phyloP scores from a whole-genome alignment of 1,140 invertebrate species.

The Hyposmocoma kahamanoa region DNA sequence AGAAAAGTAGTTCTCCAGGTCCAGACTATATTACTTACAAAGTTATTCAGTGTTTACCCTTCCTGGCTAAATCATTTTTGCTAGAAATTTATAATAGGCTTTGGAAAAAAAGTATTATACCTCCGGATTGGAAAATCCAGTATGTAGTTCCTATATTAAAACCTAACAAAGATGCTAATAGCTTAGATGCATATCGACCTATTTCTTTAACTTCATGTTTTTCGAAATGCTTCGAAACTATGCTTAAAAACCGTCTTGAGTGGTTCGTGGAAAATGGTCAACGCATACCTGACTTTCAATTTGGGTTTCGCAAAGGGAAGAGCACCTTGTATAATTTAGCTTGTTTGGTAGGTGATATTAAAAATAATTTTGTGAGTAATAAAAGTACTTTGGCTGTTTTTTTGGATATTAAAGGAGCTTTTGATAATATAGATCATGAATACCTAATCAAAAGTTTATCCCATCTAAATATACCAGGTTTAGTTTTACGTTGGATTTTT shows the following conservation, averaged over 20 bases:
- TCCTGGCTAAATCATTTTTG: not conserved
- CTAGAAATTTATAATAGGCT: not conserved
- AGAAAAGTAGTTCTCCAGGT: constrained; percentile 2
- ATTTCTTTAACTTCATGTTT: constrained; percentile 6
- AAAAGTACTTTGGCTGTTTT: constrained; percentile 8
- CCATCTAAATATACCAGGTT: not conserved
- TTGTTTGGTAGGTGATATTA: constrained; percentile 3
- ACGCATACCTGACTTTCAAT: not conserved
- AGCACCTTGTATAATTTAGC: constrained; percentile 6
- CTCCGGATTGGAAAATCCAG: not conserved
- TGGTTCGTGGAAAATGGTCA: constrained; percentile 2
- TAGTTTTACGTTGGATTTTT: constrained; percentile 2
- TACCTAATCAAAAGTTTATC: constrained; percentile 5
- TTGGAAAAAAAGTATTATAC: not conserved
- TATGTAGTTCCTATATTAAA: constrained; percentile 3
- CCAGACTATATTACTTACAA: constrained; percentile 1
- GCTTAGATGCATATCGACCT: constrained; percentile 1
- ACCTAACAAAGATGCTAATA: constrained; percentile 2
- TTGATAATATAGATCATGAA: constrained; percentile 8
- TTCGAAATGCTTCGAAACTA: constrained; percentile 4
- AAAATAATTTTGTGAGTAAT: not conserved
- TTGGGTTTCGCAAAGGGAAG: constrained; percentile 6
- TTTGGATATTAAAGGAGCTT: constrained; percentile 9
- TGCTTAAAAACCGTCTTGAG: constrained; percentile 5
- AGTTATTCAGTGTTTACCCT: not conserved